Conservation (phyloP, 2,797 vertebrate species). For the Gambelia wislizenii region DNA sequence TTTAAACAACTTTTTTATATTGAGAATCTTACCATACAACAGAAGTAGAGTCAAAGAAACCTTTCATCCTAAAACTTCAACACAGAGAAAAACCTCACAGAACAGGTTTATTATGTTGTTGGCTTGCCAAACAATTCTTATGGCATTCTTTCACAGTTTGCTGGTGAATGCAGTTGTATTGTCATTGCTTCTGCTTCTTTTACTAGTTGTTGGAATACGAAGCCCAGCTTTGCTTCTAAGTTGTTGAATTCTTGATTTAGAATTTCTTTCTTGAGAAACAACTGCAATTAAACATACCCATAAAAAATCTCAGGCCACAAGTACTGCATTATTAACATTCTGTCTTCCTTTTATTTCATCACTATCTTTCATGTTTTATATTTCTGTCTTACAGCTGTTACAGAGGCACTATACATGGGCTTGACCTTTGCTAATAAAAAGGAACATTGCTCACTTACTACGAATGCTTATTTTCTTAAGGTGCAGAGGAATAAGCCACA, state of each 20-base stretch:
- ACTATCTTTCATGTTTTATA: background rate
- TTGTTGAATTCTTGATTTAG: slow-evolving; percentile 70
- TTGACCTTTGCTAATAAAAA: background rate
- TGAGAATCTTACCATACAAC: slow-evolving; percentile 35
- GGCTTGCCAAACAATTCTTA: slow-evolving; percentile 66
- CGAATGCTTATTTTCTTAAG: no score
- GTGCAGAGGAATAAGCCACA: no score
- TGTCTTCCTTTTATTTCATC: background rate
- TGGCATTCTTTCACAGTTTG: slow-evolving; percentile 69
- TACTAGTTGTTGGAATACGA: slow-evolving; percentile 74
- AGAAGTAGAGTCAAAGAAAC: slow-evolving; percentile 50
- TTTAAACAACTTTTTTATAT: slow-evolving; percentile 6
- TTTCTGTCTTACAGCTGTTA: background rate
- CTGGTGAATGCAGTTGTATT: slow-evolving; percentile 72
- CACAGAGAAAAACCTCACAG: slow-evolving; percentile 58
- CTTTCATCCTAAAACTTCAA: slow-evolving; percentile 39
- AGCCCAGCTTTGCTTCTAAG: slow-evolving; percentile 73
- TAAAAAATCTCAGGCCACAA: background rate
- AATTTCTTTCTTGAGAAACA: slow-evolving; percentile 72
- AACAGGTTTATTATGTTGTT: slow-evolving; percentile 60
- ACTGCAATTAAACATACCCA: slow-evolving; percentile 62
- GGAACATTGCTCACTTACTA: no score
- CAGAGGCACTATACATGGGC: no score
- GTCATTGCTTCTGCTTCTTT: slow-evolving; percentile 64
- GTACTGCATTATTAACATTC: background rate